These are phyloP conservation scores for Fragum sueziense DNA, from an alignment of 2,888 invertebrate genomes.

Conservation along the genomic window DNA sequence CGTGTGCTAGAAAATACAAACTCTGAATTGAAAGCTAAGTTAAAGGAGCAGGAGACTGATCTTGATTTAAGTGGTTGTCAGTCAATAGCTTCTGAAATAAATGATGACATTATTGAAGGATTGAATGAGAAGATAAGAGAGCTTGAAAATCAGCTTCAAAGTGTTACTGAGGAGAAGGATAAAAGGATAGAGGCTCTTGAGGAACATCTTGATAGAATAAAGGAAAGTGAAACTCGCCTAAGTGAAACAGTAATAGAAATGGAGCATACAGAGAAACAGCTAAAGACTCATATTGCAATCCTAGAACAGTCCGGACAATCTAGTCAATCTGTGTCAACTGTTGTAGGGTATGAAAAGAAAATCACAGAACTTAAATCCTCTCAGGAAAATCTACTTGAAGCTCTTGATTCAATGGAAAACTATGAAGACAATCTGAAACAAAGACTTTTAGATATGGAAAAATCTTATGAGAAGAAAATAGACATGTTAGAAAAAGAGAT, in stretches of 20 bases:
- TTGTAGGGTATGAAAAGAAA: conserved; percentile 71
- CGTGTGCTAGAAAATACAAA: conserved; percentile 68
- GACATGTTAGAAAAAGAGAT: conserved; percentile 67
- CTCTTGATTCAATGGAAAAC: conserved; percentile 72
- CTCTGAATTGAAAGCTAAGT: conserved; percentile 70
- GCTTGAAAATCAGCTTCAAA: conserved; percentile 70
- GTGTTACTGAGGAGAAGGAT: conserved; percentile 68
- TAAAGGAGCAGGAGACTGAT: conserved; percentile 70
- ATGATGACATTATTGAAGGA: conserved; percentile 55
- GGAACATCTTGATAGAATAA: conserved; percentile 65
- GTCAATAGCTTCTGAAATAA: conserved; percentile 71
- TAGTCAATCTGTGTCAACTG: conserved; percentile 60
- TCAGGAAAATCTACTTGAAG: conserved; percentile 71
- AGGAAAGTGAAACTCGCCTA: conserved; percentile 72
- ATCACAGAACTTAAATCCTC: conserved; percentile 69
- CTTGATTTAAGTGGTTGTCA: conserved; percentile 63
- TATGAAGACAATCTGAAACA: conserved; percentile 65
- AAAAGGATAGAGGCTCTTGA: conserved; percentile 71
- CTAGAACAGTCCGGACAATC: conserved; percentile 61
- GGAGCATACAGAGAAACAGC: conserved; percentile 70
- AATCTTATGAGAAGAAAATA: conserved; percentile 60
- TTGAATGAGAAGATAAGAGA: conserved; percentile 61
- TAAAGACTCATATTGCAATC: conserved; percentile 68
- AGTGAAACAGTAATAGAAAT: conserved; percentile 73
- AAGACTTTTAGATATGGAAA: conserved; percentile 65